Conservation (phyloP, 2,797 vertebrate species). For the Schizopygopsis pylzovi region DNA sequence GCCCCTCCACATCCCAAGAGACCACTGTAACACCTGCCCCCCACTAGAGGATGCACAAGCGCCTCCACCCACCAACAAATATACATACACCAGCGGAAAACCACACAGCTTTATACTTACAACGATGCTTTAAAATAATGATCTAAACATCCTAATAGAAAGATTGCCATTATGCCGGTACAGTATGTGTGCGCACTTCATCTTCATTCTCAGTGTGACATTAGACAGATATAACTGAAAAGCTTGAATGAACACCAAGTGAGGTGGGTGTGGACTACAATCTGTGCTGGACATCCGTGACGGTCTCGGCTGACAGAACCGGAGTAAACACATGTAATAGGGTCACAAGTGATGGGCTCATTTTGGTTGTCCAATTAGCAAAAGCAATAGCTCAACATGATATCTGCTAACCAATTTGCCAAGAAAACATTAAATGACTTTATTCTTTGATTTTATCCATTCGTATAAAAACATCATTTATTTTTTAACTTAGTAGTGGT, state of each 20-base stretch:
- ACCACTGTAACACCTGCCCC: slow-evolving; percentile 73
- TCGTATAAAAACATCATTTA: background rate
- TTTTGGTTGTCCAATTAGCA: slow-evolving; percentile 81
- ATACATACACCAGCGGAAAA: slow-evolving; percentile 67
- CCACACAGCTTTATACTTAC: background rate
- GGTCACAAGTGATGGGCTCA: slow-evolving; percentile 71
- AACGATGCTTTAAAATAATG: background rate
- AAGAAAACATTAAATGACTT: background rate
- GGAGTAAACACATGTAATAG: slow-evolving; percentile 74
- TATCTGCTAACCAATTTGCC: background rate
- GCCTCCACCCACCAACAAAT: slow-evolving; percentile 68
- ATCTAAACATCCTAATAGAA: background rate
- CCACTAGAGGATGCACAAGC: slow-evolving; percentile 67
- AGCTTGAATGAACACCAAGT: slow-evolving; percentile 45
- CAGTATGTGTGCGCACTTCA: background rate
- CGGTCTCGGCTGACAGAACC: slow-evolving; percentile 74
- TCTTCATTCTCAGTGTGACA: background rate
- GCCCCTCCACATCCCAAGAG: slow-evolving; percentile 60
- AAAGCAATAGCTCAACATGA: background rate
- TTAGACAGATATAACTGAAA: slow-evolving; percentile 15
- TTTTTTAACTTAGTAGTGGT: background rate
- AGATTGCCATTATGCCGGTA: background rate
- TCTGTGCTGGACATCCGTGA: slow-evolving; percentile 66
- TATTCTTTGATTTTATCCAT: background rate
- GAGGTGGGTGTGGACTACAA: slow-evolving; percentile 70